Evolutionary conservation across 2,797 vertebrate species (phyloP).

Genomic region (Sus cebifrons): DNA sequence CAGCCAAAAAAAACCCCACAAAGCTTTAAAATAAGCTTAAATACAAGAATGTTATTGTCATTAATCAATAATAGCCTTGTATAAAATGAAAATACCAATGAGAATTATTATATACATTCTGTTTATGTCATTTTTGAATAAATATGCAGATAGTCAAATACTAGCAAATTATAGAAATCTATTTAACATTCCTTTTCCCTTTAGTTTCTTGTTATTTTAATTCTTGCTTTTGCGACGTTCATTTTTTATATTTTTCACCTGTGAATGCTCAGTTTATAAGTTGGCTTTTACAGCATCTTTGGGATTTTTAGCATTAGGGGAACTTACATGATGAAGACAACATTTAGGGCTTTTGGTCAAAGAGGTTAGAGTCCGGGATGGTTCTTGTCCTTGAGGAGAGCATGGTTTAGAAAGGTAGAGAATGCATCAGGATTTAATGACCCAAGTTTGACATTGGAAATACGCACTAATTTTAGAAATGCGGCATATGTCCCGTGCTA

Average conservation of each 20-base stretch:
- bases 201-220: not conserved
- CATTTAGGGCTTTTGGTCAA: not conserved
- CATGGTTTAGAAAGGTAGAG: not conserved
- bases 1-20: not conserved
- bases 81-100: not conserved
- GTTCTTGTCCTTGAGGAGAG: not conserved
- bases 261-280: not conserved
- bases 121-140: not conserved
- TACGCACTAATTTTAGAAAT: not conserved
- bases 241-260: not conserved
- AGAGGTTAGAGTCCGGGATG: not conserved
- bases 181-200: not conserved
- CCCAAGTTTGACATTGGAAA: not conserved
- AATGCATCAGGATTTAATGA: not conserved
- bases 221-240: not conserved
- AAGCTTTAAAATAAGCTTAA: not conserved
- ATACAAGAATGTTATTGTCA: not conserved
- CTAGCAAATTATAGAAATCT: not conserved
- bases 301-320: not conserved
- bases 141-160: not conserved
- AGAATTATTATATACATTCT: not conserved
- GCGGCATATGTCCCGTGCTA: not conserved
- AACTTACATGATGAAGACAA: not conserved
- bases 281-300: not conserved
- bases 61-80: not conserved